Evolutionary conservation across 2,113 vertebrate species (phyloP), one percentile per base, ranked within the genome.

Genomic region (Eulemur rufifrons): DNA sequence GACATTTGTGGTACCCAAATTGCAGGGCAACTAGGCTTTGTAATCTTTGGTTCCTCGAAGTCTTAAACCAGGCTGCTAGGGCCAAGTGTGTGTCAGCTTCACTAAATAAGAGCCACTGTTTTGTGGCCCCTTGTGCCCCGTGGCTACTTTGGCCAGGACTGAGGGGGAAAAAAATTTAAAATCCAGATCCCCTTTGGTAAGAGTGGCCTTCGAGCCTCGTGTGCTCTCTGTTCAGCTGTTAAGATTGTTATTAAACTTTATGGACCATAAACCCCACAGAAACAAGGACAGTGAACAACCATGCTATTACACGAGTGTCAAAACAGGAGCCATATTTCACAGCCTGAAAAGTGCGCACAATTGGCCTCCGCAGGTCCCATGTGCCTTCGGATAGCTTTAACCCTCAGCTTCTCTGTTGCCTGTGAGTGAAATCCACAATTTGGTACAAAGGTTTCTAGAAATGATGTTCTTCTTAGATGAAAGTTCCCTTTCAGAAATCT

Each of bases 211-310:
- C 94, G 87, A 90, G 98, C 97, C 97, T 96, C 54, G 77, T 95
- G 97, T 97, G 96, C 80, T 98, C 97, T 98, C 98, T 98, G 95
- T 97, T 98, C 98, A 97, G 98, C 98, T 98, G 98, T 98, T 99
- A 98, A 98, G 98, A 98, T 98, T 99, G 98, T 98, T 99, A 99
- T 98, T 98, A 99, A 99, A 98, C 98, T 99, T 99, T 98, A 99
- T 99, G 99, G 98, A 98, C 98, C 99, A 98, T 99, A 99, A 99
- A 98, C 98, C 98, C 98, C 97, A 94, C 76, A 96, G 98, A 98
- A 98, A 99, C 98, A 98, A 98, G 98, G 98, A 97, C 98, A 98
- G 97, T 86, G 98, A 98, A 93, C 98, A 98, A 97, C 97, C 97
- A 94, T 94, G 97, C 98, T 98, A 98, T 98, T 98, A 98, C 95